Percentiles rank a stretch among this genome's conserved stretches.
Conservation (phyloP, 2,797 vertebrate species). For the Lacerta agilis region DNA sequence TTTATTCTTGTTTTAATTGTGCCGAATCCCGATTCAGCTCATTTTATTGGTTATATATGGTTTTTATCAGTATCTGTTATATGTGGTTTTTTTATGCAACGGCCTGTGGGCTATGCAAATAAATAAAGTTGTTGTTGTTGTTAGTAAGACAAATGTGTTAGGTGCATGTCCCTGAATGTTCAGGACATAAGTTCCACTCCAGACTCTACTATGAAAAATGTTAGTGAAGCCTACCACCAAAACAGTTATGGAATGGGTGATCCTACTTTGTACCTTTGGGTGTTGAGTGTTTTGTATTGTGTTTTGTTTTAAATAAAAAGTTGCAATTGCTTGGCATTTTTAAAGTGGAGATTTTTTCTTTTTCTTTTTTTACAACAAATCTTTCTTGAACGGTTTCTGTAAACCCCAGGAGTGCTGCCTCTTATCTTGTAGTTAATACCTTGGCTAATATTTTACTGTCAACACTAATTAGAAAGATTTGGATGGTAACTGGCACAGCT, state of each 20-base stretch:
- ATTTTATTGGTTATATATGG: too few relatives aligned
- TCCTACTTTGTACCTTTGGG: background rate
- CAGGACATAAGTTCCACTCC: background rate
- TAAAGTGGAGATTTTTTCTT: background rate
- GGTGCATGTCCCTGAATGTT: background rate
- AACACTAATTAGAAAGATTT: slow-evolving; percentile 50
- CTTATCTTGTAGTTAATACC: slow-evolving; percentile 40
- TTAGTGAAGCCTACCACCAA: too few relatives aligned
- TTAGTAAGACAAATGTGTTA: too few relatives aligned
- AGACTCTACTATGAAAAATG: background rate
- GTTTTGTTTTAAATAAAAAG: slow-evolving; percentile 39
- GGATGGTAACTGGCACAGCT: slow-evolving; percentile 38
- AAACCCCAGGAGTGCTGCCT: slow-evolving; percentile 36
- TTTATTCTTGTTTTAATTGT: too few relatives aligned
- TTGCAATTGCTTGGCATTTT: slow-evolving; percentile 37
- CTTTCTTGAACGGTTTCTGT: slow-evolving; percentile 1
- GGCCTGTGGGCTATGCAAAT: too few relatives aligned
- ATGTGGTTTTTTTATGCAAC: too few relatives aligned
- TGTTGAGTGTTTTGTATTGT: slow-evolving; percentile 34
- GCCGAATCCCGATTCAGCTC: too few relatives aligned
- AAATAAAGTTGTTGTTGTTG: too few relatives aligned
- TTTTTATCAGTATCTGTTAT: too few relatives aligned
- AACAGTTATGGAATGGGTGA: slow-evolving; percentile 1
- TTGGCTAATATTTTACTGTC: slow-evolving; percentile 52
- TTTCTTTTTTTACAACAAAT: slow-evolving; percentile 23